These are phyloP conservation scores for Lepeophtheirus nordmannii DNA, from an alignment of 2,888 invertebrate species.

Conservation along the genomic window DNA sequence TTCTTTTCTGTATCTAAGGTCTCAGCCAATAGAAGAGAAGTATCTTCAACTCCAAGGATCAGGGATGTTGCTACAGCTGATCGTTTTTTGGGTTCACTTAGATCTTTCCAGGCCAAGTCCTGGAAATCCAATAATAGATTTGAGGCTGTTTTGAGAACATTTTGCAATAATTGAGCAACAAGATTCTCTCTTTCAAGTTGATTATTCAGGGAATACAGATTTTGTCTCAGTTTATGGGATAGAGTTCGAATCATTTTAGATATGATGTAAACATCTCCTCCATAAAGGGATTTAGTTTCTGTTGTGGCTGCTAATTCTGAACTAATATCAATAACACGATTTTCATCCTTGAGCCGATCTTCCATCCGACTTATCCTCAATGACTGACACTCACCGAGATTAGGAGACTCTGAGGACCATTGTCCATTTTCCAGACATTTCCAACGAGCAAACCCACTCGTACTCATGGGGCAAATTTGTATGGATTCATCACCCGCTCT, in stretches of 20 bases:
- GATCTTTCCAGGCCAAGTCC: constrained; percentile 68
- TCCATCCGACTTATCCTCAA: constrained; percentile 72
- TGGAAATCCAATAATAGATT: constrained; percentile 68
- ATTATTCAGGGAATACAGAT: constrained; percentile 60
- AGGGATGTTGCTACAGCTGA: constrained; percentile 56
- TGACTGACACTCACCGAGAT: constrained; percentile 71
- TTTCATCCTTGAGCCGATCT: constrained; percentile 28
- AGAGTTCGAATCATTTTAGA: constrained; percentile 72
- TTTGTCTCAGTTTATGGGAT: constrained; percentile 65
- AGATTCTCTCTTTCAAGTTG: constrained; percentile 63
- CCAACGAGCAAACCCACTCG: constrained; percentile 73
- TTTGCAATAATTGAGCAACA: constrained; percentile 63
- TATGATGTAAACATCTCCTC: constrained; percentile 77
- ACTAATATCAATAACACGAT: constrained; percentile 54
- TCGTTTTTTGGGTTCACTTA: constrained; percentile 63
- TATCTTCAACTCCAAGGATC: constrained; percentile 64
- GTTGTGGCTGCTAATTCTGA: constrained; percentile 35
- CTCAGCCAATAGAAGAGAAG: constrained; percentile 58
- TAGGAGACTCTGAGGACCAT: constrained; percentile 60
- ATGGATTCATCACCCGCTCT: constrained; percentile 55
- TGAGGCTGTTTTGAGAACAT: constrained; percentile 69
- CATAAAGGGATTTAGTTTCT: constrained; percentile 53
- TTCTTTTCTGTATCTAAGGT: constrained; percentile 69
- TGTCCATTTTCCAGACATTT: constrained; percentile 42
- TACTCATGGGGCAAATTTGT: constrained; percentile 76